Percentiles rank a stretch among this genome's conserved stretches.
Conservation (phyloP, 2,797 vertebrate genomes). For the Peromyscus attwateri region DNA sequence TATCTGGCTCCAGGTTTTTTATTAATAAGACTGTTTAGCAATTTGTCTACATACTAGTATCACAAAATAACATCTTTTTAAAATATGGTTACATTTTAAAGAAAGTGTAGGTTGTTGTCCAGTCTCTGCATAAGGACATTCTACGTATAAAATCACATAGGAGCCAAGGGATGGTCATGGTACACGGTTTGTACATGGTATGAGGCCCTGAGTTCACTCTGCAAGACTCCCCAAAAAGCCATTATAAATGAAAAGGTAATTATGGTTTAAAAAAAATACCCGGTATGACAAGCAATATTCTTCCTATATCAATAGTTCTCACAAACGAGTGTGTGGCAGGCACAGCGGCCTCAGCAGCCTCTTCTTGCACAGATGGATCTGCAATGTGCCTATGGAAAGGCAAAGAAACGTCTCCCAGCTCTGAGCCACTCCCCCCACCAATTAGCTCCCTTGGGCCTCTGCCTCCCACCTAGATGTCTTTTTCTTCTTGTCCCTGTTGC, state of each 20-base stretch:
- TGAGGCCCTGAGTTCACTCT: not conserved
- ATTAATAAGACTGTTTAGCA: no score
- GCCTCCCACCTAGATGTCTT: constrained; percentile 5
- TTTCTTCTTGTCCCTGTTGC: constrained; percentile 8
- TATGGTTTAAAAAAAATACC: not conserved
- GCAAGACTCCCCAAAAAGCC: not conserved
- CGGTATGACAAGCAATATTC: not conserved
- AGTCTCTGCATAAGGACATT: not conserved
- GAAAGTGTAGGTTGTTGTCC: not conserved
- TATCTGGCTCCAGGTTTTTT: no score
- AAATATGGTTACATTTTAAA: not conserved
- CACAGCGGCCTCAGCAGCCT: not conserved
- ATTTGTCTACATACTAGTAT: not conserved
- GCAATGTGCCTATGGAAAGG: not conserved
- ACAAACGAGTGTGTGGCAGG: not conserved
- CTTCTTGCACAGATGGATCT: not conserved
- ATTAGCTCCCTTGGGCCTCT: not conserved
- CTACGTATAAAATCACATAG: constrained; percentile 31
- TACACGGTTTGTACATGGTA: no score
- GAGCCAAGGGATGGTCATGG: not conserved
- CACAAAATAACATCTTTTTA: constrained; percentile 58
- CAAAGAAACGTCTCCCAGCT: not conserved
- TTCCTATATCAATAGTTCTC: not conserved
- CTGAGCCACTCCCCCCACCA: not conserved
- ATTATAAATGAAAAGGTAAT: constrained; percentile 24